Base-by-base conservation (phyloP, 2,888 invertebrate species). In the Sipunculus nudus region DNA sequence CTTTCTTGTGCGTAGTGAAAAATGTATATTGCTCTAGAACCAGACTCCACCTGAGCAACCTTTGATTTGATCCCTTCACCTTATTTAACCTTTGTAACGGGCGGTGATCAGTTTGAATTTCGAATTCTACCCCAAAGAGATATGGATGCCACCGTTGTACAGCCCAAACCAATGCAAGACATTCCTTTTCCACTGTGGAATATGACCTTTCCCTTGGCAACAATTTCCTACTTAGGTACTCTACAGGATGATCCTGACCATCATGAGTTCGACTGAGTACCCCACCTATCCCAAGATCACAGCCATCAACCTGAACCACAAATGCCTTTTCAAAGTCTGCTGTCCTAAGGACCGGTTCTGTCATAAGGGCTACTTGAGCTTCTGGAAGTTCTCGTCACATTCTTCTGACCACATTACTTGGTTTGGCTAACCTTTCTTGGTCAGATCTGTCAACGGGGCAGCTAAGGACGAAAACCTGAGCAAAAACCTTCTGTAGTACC, bases 391-490 rank as follows among this genome's bases (percentile, higher is more conserved):
- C 19, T 43, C 8, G 8, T 43, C 19, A 21, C 8, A 21, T 8
- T 21, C 10, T 19, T 43, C 43, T 16, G 8, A 16, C 43, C 43
- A 43, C 13, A 16, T 21, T 8, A 43, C 43, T 16, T 16, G 13
- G 19, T 43, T 43, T 10, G 43, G 43, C 19, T 43, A 16, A 43
- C 43, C 19, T 43, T 43, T 43, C 13, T 19, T 19, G 13, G 43
- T 43, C 8, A 43, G 43, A 43, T 43, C 43, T 43, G 43, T 43
- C 21, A 43, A 43, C 19, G 43, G 43, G 13, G 43, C 43, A 8
- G 19, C 19, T 16, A 43, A 16, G 8, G 43, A 16, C 10, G 43
- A 13, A 43, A 43, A 43, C 13, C 19, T 19, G 13, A 8, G 13
- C 8, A 43, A 8, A 19, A 16, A 21, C 13, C 19, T 19, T 19